Conservation (phyloP, 2,113 vertebrate species). For the Rattus rattus region DNA sequence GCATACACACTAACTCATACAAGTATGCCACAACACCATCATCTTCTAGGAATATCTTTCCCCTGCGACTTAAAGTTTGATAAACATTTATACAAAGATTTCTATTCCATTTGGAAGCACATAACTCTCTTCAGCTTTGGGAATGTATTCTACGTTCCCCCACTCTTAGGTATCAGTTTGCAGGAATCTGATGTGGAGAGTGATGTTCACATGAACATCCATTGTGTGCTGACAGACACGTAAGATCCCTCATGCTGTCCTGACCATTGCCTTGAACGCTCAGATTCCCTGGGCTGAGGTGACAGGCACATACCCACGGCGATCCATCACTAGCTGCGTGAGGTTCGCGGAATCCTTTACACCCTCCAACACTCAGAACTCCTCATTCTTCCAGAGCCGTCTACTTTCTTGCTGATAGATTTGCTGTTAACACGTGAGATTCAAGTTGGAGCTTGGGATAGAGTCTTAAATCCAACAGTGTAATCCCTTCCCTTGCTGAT, state of each 20-base stretch:
- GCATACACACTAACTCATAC: background rate
- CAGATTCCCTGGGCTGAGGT: background rate
- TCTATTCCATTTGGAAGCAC: background rate
- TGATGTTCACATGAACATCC: background rate
- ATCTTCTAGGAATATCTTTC: background rate
- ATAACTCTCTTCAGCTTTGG: background rate
- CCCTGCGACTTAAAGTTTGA: background rate
- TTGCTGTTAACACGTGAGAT: background rate
- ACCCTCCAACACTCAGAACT: background rate
- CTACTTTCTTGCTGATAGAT: background rate
- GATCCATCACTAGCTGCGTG: background rate
- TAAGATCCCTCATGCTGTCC: background rate
- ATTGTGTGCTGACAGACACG: background rate
- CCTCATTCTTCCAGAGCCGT: background rate
- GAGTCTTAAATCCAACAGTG: background rate
- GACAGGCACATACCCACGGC: background rate
- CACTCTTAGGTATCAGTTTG: background rate
- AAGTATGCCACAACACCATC: background rate
- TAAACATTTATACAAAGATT: slow-evolving; percentile 6
- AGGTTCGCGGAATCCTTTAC: background rate
- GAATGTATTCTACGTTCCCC: background rate
- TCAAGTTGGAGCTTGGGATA: background rate
- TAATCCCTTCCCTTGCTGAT: background rate
- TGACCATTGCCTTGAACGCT: background rate
- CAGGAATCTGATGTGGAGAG: background rate